Conservation (phyloP, 2,113 vertebrate genomes). For the Carettochelys insculpta region DNA sequence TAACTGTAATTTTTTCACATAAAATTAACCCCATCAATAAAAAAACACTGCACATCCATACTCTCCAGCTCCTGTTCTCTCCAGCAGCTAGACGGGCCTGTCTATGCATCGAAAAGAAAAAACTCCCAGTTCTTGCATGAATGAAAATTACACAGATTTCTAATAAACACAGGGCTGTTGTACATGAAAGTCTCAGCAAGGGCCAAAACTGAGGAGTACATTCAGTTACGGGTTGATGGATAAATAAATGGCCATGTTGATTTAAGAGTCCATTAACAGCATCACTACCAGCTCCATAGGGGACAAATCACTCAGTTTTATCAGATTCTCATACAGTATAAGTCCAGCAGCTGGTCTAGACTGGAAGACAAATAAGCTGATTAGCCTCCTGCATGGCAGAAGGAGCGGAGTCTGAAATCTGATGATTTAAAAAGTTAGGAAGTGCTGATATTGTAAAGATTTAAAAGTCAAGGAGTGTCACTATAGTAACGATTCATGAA, state of each 20-base stretch:
- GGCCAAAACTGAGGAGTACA: neutral
- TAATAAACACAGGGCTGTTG: no score
- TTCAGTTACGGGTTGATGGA: neutral
- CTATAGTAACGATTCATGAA: no score
- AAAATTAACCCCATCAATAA: neutral
- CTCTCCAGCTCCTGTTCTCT: neutral
- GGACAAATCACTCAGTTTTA: neutral
- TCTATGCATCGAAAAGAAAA: neutral
- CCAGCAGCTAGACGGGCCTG: neutral
- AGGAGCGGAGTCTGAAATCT: neutral
- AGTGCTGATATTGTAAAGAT: no score
- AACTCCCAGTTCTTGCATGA: neutral
- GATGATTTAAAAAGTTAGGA: neutral
- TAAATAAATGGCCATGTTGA: neutral
- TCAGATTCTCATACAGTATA: accelerated
- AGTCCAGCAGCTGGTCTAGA: neutral
- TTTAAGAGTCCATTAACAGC: neutral
- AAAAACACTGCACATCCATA: neutral
- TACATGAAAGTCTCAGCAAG: no score
- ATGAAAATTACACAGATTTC: neutral
- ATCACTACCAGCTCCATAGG: neutral
- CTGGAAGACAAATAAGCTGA: neutral
- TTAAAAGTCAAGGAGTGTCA: no score
- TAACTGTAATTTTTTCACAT: neutral
- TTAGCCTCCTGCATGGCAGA: neutral